phyloP scores from a whole-genome alignment of 1,140 invertebrate species.

The Polypedilum vanderplanki region DNA sequence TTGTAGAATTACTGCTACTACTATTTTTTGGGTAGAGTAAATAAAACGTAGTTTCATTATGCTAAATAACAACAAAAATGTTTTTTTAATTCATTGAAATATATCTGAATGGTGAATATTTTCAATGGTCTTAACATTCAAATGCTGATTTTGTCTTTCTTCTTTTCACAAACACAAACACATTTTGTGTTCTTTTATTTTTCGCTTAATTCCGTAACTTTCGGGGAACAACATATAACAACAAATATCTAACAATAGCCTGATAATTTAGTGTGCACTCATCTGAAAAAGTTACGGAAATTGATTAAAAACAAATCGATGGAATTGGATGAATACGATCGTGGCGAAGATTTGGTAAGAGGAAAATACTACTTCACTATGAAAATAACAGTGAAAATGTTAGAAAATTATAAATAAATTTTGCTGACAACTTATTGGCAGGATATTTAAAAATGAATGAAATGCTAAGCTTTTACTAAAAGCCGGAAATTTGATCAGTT shows the following conservation, averaged over 20 bases:
- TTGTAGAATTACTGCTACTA: neutral
- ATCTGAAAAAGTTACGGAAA: slow-evolving; percentile 26
- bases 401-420: neutral
- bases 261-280: slow-evolving; percentile 20
- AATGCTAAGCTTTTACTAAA: slow-evolving; percentile 18
- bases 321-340: slow-evolving; percentile 7
- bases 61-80: neutral
- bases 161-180: neutral
- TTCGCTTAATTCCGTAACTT: neutral
- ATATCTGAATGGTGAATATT: neutral
- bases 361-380: neutral
- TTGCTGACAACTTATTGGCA: neutral
- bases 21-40: neutral
- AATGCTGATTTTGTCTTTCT: neutral
- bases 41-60: neutral
- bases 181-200: neutral
- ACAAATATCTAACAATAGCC: neutral
- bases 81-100: neutral
- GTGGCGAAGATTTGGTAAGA: slow-evolving; percentile 22
- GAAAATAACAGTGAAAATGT: neutral
- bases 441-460: neutral
- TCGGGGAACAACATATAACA: neutral
- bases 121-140: neutral
- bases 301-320: slow-evolving; percentile 24
- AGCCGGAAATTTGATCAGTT: slow-evolving; percentile 4